Evolutionary conservation across 2,113 vertebrate species (phyloP).

Genomic region (Varanus salvator): DNA sequence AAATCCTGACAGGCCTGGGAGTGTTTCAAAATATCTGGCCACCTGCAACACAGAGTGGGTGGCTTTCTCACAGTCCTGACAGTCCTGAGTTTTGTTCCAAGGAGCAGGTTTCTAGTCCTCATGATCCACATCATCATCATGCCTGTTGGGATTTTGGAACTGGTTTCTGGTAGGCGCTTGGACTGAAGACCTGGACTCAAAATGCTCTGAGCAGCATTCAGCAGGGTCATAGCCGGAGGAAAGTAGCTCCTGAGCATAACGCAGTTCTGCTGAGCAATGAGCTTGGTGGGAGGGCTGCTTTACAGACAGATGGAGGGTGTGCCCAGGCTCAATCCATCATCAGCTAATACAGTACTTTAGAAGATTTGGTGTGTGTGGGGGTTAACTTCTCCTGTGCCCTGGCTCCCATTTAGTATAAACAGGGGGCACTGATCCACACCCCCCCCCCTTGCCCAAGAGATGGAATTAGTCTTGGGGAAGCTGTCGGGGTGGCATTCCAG

Average conservation of each 20-base stretch:
- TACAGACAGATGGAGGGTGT: too few relatives aligned
- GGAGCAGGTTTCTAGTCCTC: neutral
- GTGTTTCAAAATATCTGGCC: neutral
- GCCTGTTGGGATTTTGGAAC: neutral
- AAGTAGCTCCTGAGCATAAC: neutral
- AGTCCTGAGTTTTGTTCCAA: neutral
- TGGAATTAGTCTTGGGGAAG: too few relatives aligned
- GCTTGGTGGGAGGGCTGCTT: neutral
- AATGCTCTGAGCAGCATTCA: neutral
- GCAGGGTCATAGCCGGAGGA: neutral
- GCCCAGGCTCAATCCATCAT: too few relatives aligned
- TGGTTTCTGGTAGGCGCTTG: neutral
- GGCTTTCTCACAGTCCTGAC: neutral
- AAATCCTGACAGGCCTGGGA: neutral
- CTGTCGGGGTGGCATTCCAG: too few relatives aligned
- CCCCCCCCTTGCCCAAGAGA: too few relatives aligned
- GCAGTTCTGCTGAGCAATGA: neutral
- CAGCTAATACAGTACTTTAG: too few relatives aligned
- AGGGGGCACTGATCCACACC: too few relatives aligned
- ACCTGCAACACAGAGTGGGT: neutral
- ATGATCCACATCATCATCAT: neutral
- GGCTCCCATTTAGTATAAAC: too few relatives aligned
- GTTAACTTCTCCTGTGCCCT: too few relatives aligned
- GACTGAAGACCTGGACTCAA: too few relatives aligned
- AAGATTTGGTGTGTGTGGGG: too few relatives aligned